Evolutionary conservation across 53 echinoderm and acorn worm species (phyloP).

Genomic region (Luidia sarsii): DNA sequence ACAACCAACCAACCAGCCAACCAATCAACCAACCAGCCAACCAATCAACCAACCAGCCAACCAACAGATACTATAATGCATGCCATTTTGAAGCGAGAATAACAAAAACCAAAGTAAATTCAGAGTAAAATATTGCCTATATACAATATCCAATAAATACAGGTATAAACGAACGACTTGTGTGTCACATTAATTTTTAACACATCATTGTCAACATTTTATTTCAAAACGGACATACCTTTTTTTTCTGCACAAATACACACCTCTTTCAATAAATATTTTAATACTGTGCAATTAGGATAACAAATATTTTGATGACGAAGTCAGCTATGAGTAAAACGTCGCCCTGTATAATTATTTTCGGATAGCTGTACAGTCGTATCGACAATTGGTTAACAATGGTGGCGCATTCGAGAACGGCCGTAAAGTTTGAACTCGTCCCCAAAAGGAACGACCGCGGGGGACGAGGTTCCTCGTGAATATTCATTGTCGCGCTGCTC

Average conservation of each 20-base stretch:
- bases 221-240: not conserved
- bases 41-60: no score
- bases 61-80: constrained; percentile 12
- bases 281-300: not conserved
- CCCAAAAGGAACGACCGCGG: no score
- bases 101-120: not conserved
- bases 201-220: not conserved
- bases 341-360: not conserved
- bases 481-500: no score
- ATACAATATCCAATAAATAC: constrained; percentile 31
- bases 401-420: no score
- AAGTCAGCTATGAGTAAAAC: not conserved
- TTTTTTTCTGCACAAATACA: not conserved
- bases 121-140: constrained; percentile 7
- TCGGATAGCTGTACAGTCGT: no score
- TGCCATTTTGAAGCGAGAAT: constrained; percentile 20
- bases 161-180: not conserved
- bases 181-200: not conserved
- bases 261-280: constrained; percentile 3
- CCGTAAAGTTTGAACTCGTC: no score
- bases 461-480: no score
- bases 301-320: not conserved
- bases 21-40: no score
- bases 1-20: no score
- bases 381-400: no score